A percentile compares a stretch with the other conserved stretches of the same genome.
These are phyloP conservation scores for Cottus gobio DNA, from an alignment of 2,113 vertebrate species.

Conservation along the genomic window DNA sequence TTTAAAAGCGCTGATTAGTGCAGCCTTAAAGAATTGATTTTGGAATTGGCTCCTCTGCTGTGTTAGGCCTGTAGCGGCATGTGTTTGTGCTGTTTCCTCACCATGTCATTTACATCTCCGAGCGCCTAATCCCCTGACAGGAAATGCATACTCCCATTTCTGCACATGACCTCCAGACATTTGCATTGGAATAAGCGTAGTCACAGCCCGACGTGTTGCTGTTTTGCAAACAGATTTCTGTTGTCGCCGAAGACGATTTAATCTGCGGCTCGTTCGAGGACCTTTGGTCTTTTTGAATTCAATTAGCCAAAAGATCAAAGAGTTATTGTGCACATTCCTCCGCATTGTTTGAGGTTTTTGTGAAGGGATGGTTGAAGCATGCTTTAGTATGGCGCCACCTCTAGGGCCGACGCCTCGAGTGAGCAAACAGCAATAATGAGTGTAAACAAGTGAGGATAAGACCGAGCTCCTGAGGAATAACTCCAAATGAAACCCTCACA, in stretches of 20 bases:
- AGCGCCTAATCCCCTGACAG: slow-evolving; percentile 59
- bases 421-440: slow-evolving; percentile 66
- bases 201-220: slow-evolving; percentile 38
- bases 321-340: slow-evolving; percentile 51
- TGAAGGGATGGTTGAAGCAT: slow-evolving; percentile 6
- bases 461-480: slow-evolving; percentile 26
- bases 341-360: neutral
- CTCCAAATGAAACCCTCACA: slow-evolving; percentile 25
- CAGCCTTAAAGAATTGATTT: slow-evolving; percentile 1
- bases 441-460: slow-evolving; percentile 58
- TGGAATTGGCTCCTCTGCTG: slow-evolving; percentile 20
- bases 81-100: slow-evolving; percentile 10
- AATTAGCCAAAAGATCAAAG: slow-evolving; percentile 66
- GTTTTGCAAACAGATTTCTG: slow-evolving; percentile 22
- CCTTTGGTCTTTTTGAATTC: slow-evolving; percentile 68
- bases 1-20: slow-evolving; percentile 3
- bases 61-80: slow-evolving; percentile 17
- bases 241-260: slow-evolving; percentile 2
- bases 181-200: slow-evolving; percentile 58
- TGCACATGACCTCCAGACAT: slow-evolving; percentile 69
- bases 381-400: slow-evolving; percentile 26
- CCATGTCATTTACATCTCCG: slow-evolving; percentile 65
- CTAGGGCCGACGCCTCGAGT: slow-evolving; percentile 24
- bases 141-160: slow-evolving; percentile 62
- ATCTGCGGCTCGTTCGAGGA: slow-evolving; percentile 44